Evolutionary conservation across 2,888 invertebrate genomes (phyloP), one percentile per base, ranked within the genome.

Genomic region (Amorpha juglandis): DNA sequence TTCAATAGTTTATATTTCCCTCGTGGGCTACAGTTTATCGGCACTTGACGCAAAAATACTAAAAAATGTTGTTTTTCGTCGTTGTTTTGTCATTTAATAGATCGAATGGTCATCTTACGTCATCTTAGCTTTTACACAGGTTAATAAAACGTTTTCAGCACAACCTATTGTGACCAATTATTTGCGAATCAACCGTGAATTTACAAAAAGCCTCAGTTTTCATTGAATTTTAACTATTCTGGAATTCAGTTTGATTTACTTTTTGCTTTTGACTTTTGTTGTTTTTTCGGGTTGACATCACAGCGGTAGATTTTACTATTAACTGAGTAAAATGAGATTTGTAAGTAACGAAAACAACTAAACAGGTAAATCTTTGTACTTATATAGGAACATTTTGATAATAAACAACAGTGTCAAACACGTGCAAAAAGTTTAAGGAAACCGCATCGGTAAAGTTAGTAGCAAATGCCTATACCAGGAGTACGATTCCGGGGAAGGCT

Each of bases 81-180:
- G n/a, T n/a, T n/a, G n/a, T n/a, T n/a, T n/a, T n/a, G n/a, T n/a
- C n/a, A n/a, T 11, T 53, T 3, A 53, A 53, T 53, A 35, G 16
- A 55, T 14, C 16, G 35, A 11, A 11, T 45, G 8, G 7, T 38
- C 14, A 12, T 52, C 21, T 55, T 35, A 33, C 55, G 35, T 16
- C 35, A 55, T 11, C 33, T 1, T 11, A 6, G 12, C 14, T 33
- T 33, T 4, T 7, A 27, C 14, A 33, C 38, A 27, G 12, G 50
- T 1, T 16, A 45, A 45, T 45, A 45, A 45, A 45, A 45, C 58
- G 58, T 38, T 58, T 55, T 58, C 42, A 42, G 35, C 53, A n/a
- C 53, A 53, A 42, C 19, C 27, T 7, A 58, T 58, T 58, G 58
- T 58, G 4, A 42, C 35, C 68, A 68, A 73, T 70, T 72, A 78